Conservation (phyloP, 2,797 vertebrate species). For the Pelochelys cantorii region DNA sequence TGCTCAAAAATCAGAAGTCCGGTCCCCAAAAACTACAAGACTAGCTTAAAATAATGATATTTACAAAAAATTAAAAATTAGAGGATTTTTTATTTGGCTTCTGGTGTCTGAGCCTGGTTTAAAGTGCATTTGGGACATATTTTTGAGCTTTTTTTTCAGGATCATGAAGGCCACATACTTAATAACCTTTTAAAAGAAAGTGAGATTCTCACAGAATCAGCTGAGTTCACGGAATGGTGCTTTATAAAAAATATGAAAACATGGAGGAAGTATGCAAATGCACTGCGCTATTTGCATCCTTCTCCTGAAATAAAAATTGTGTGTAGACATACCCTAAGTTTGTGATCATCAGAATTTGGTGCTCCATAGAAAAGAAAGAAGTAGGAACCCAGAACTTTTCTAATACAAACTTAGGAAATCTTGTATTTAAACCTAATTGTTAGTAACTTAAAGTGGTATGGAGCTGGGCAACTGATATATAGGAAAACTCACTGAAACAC, state of each 20-base stretch:
- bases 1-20: not conserved
- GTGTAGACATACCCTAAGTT: too few relatives aligned
- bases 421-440: not conserved
- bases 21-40: slow-evolving; percentile 21
- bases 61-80: not conserved
- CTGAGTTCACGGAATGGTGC: not conserved
- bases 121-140: not conserved
- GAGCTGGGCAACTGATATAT: not conserved
- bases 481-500: not conserved
- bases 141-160: not conserved
- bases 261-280: too few relatives aligned
- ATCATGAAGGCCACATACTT: not conserved
- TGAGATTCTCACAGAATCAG: not conserved
- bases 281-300: too few relatives aligned
- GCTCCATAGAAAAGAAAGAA: fast-evolving
- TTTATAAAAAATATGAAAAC: not conserved
- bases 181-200: not conserved
- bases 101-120: not conserved
- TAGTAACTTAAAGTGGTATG: not conserved
- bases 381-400: not conserved
- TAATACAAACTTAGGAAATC: not conserved
- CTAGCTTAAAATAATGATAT: not conserved
- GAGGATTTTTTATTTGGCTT: not conserved
- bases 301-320: too few relatives aligned
- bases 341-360: not conserved